Conservation (phyloP, 2,797 vertebrate species). For the Galago senegalensis region DNA sequence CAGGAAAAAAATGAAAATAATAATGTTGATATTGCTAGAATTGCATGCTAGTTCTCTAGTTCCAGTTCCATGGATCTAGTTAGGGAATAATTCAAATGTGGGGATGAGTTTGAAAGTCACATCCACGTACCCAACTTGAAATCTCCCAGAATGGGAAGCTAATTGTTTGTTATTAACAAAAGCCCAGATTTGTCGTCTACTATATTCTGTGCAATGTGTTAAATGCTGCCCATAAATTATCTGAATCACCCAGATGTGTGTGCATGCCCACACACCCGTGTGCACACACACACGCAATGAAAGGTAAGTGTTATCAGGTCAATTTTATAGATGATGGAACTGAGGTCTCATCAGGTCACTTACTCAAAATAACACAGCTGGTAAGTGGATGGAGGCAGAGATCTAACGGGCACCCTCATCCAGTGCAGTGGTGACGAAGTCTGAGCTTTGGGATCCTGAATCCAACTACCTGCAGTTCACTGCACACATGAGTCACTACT, state of each 20-base stretch:
- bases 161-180: conserved; percentile 61
- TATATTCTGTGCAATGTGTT: neutral
- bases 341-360: neutral
- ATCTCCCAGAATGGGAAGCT: conserved; percentile 15
- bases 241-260: neutral
- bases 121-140: conserved; percentile 26
- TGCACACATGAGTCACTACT: too few species aligned
- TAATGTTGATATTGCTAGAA: conserved; percentile 81
- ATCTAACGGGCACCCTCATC: neutral
- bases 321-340: conserved; percentile 2
- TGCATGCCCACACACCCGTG: neutral
- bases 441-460: neutral
- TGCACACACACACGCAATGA: neutral
- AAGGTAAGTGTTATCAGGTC: neutral
- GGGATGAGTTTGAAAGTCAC: conserved; percentile 43
- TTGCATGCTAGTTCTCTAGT: conserved; percentile 81
- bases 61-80: conserved; percentile 69
- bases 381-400: neutral
- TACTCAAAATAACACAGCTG: conserved; percentile 6
- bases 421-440: neutral
- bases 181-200: neutral
- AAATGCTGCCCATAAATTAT: conserved; percentile 52
- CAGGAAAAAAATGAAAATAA: conserved; percentile 88
- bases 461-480: neutral
- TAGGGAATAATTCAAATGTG: conserved; percentile 73